Base-by-base conservation (phyloP, 2,113 vertebrate genomes). In the Butorides virescens region DNA sequence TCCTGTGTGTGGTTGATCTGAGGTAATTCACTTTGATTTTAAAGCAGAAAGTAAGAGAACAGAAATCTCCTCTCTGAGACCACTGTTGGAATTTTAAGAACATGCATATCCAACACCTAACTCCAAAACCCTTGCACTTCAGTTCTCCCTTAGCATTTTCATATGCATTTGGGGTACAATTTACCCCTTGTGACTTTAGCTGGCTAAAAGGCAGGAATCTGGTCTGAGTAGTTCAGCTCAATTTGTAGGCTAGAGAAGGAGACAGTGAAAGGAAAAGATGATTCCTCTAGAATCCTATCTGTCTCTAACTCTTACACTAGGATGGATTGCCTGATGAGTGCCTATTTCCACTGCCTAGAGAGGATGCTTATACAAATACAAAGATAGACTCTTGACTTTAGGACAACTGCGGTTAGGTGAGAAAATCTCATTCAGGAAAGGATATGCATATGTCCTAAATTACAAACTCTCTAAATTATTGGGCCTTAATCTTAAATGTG, bases 31-130 rank as follows among this genome's bases (percentile, higher is more conserved):
- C 6, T 49, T 67, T 37, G 26, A 59, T 80, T 90, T 92, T 67
- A 77, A 86, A 88, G 30, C 29, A 49, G n/a, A 70, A 92, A 46
- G 11, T 49, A 79, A 58, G 11, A 77, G 10, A 83, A 83, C 2
- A 1, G 10, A 87, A 85, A 27, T 59, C 55, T 68, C 8, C 8
- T 70, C 3, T 53, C 34, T 55, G 32, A 86, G 37, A 59, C 26
- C 23, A 13, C 2, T 6, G 12, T 1, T 67, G n/a, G 23, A 66
- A 63, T 92, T 92, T 74, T 72, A 80, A 67, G 34, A 78, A 61
- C 0, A 0, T 2, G 0, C 1, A 1, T 55, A 30, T 59, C 13
- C 47, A 77, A 39, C 13, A 21, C 3, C 27, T 49, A 3, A 3
- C 68, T 88, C 68, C 36, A 68, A 84, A 87, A 3, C 5, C 6